phyloP scores from a whole-genome alignment of 2,888 invertebrate genomes.

The Elgonia sp. region DNA sequence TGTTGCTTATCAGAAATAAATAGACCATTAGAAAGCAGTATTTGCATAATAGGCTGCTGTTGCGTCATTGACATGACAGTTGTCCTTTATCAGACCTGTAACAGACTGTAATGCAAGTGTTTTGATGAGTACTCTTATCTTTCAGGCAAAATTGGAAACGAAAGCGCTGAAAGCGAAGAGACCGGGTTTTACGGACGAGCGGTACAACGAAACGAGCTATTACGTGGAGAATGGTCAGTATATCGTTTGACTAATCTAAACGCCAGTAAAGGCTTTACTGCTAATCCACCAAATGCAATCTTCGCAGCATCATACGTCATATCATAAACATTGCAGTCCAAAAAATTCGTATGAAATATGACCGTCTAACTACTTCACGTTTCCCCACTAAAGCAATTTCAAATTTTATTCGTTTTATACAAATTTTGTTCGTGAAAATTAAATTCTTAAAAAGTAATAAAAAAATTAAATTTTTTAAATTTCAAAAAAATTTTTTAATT shows the following conservation, averaged over 20 bases:
- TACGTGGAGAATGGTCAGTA: conserved; percentile 97
- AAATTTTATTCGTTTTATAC: conserved; percentile 10
- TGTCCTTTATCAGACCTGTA: conserved; percentile 60
- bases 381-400: conserved; percentile 3
- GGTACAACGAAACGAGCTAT: conserved; percentile 97
- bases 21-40: conserved; percentile 29
- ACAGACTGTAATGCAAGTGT: conserved; percentile 57
- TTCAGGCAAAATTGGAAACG: conserved; percentile 96
- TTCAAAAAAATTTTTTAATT: too few species aligned
- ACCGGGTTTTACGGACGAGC: conserved; percentile 96
- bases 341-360: conserved; percentile 34
- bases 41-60: conserved; percentile 51
- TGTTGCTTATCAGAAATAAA: conserved; percentile 31
- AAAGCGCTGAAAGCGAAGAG: conserved; percentile 96
- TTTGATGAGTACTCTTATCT: conserved; percentile 86
- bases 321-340: conserved; percentile 35
- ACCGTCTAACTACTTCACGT: conserved; percentile 12
- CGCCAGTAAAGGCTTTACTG: conserved; percentile 58
- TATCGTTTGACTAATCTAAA: conserved; percentile 74
- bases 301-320: conserved; percentile 48
- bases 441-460: too few species aligned
- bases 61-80: conserved; percentile 58
- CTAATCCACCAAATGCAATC: conserved; percentile 53
- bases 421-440: too few species aligned
- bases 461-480: too few species aligned